Percentiles rank a stretch among this genome's conserved stretches.
Evolutionary conservation across 2,797 vertebrate species (phyloP).

Genomic region (Heliangelus exortis): DNA sequence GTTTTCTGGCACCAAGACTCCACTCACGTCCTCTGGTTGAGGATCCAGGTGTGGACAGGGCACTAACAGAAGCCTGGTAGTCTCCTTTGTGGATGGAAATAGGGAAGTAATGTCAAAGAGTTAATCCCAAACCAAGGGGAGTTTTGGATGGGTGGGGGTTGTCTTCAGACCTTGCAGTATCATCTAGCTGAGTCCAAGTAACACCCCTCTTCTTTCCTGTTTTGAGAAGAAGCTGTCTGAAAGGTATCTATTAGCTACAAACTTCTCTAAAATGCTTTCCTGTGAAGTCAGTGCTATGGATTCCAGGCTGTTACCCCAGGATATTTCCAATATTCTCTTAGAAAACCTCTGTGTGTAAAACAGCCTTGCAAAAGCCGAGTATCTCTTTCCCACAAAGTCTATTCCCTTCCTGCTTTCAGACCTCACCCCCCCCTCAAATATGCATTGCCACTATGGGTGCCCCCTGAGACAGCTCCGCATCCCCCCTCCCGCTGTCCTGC

Average conservation of each 20-base stretch:
- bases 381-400: not conserved
- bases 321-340: rapidly evolving
- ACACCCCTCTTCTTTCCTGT: not conserved
- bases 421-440: not conserved
- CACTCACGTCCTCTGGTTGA: not conserved
- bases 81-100: not conserved
- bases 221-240: not conserved
- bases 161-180: not conserved
- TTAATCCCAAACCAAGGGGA: not conserved
- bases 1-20: not conserved
- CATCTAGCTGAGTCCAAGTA: not conserved
- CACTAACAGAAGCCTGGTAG: rapidly evolving
- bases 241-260: not conserved
- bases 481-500: not conserved
- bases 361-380: not conserved
- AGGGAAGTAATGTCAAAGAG: not conserved
- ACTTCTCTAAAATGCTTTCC: not conserved
- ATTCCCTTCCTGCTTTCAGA: not conserved
- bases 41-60: not conserved
- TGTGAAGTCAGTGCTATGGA: rapidly evolving
- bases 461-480: conserved; percentile 11
- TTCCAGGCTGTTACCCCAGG: not conserved
- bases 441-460: not conserved
- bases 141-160: not conserved
- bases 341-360: rapidly evolving